Percentiles rank a stretch among this genome's conserved stretches.
Conservation (phyloP, 2,113 vertebrate species). For the Sorex araneus region DNA sequence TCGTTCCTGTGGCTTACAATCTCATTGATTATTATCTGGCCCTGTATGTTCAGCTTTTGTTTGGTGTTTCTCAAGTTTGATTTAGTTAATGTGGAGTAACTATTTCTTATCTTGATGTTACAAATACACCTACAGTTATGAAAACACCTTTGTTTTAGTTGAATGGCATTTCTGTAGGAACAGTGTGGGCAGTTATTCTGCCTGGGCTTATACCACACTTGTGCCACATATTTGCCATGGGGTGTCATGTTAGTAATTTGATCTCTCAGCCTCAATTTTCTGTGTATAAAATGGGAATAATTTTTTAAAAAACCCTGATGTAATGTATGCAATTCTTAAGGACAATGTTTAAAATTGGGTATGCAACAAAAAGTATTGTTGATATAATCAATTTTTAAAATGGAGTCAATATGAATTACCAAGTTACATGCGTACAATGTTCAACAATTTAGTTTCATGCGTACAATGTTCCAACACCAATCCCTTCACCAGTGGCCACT, state of each 20-base stretch:
- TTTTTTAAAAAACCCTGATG: constrained; percentile 48
- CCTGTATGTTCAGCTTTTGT: background rate
- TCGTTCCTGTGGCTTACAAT: constrained; percentile 28
- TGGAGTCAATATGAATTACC: too few species aligned
- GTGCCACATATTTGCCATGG: background rate
- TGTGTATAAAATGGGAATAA: background rate
- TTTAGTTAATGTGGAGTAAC: constrained; percentile 33
- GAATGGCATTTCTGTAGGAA: background rate
- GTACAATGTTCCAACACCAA: too few species aligned
- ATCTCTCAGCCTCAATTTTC: background rate
- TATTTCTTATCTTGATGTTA: constrained; percentile 44
- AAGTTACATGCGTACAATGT: too few species aligned
- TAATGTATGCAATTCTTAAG: background rate
- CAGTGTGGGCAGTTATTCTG: background rate
- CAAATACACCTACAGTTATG: background rate
- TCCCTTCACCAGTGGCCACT: too few species aligned
- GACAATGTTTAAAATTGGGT: background rate
- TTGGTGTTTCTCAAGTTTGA: constrained; percentile 41
- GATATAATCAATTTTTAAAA: constrained; percentile 12
- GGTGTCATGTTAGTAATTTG: background rate
- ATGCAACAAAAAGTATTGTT: background rate
- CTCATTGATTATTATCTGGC: constrained; percentile 19
- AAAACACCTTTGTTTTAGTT: constrained; percentile 13
- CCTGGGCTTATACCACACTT: background rate
- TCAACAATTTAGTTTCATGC: too few species aligned